Percentiles rank a stretch among this genome's conserved stretches.
phyloP scores from a whole-genome alignment of 2,113 vertebrate species.

The Dendropsophus ebraccatus region DNA sequence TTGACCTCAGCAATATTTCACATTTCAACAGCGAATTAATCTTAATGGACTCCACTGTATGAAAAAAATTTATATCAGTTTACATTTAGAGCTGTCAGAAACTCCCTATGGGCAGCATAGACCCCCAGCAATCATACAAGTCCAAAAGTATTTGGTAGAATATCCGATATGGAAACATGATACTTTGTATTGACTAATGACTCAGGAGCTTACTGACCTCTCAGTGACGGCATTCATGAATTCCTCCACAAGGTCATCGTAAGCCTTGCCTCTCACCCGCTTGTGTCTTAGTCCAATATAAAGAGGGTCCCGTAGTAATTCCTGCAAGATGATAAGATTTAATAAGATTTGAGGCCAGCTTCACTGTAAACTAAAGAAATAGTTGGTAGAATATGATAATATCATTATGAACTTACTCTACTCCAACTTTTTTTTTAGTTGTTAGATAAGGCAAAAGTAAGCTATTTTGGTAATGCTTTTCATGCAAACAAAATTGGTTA shows the following conservation, averaged over 20 bases:
- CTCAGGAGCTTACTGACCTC: constrained; percentile 75
- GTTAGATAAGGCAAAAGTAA: too few relatives aligned
- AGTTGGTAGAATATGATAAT: background rate
- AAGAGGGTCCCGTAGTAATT: constrained; percentile 88
- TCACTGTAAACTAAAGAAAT: background rate
- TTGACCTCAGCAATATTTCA: too few relatives aligned
- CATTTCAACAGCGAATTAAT: too few relatives aligned
- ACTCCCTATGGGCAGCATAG: too few relatives aligned
- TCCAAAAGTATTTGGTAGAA: background rate
- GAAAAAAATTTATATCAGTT: too few relatives aligned
- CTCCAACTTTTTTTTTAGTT: too few relatives aligned
- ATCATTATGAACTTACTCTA: too few relatives aligned
- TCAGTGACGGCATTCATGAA: constrained; percentile 94
- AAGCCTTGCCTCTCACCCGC: constrained; percentile 87
- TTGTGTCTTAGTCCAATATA: constrained; percentile 94
- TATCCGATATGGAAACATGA: background rate
- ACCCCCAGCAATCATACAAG: too few relatives aligned
- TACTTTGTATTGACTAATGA: background rate
- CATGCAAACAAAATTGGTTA: too few relatives aligned
- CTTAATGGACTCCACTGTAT: too few relatives aligned
- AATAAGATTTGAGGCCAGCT: background rate
- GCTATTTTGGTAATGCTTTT: too few relatives aligned
- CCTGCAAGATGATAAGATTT: constrained; percentile 68
- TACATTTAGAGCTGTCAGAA: too few relatives aligned
- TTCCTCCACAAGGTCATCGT: constrained; percentile 93